Percentiles rank a stretch among this genome's conserved stretches.
Conservation (phyloP, 2,113 vertebrate species). For the Platysternon megacephalum region DNA sequence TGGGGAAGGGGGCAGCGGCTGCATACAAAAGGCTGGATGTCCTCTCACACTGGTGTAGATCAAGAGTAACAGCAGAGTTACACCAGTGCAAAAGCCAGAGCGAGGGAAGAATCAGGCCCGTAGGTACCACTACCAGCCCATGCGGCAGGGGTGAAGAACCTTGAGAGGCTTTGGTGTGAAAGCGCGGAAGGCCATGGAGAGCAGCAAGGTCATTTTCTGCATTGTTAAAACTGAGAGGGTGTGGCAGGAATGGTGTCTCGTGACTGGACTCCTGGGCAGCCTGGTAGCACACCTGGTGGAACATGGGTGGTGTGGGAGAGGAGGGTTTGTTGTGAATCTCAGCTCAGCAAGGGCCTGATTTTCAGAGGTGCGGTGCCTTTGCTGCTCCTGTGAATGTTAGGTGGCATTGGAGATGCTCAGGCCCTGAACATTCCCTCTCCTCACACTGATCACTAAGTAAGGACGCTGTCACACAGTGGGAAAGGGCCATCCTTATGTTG, state of each 20-base stretch:
- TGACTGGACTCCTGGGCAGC: not conserved
- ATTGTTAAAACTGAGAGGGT: not conserved
- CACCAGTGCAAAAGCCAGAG: not conserved
- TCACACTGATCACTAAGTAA: not conserved
- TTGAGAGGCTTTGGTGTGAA: not conserved
- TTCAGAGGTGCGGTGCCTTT: accelerated
- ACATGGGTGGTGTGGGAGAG: not conserved
- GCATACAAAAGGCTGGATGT: not conserved
- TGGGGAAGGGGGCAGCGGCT: not conserved
- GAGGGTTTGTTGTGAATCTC: not conserved
- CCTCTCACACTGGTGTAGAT: not conserved
- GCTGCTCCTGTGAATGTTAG: not conserved
- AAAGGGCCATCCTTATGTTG: not conserved
- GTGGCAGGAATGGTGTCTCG: not conserved
- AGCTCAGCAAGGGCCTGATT: not conserved
- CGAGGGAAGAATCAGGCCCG: accelerated
- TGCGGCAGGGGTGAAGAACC: not conserved
- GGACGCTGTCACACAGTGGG: not conserved
- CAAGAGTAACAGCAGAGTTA: not conserved
- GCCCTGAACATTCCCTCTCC: not conserved
- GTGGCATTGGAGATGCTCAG: not conserved
- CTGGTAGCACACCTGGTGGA: accelerated
- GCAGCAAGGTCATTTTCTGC: not conserved
- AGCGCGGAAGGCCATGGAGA: accelerated
- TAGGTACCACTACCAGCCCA: not conserved